A percentile compares a stretch with the other conserved stretches of the same genome.
These are phyloP conservation scores for Torymus aiolomorphi DNA, from an alignment of 2,888 invertebrate genomes.

Conservation along the genomic window DNA sequence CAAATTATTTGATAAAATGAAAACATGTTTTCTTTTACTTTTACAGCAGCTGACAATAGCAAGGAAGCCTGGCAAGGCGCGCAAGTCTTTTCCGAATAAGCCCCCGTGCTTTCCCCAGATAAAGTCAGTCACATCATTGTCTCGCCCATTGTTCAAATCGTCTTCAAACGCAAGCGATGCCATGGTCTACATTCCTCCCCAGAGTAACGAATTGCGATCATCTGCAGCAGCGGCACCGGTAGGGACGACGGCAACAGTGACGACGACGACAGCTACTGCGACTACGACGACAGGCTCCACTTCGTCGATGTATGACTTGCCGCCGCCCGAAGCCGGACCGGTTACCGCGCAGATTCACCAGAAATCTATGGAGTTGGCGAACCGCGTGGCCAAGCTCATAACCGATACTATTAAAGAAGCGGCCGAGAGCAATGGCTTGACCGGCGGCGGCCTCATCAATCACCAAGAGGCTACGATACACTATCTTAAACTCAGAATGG, in stretches of 20 bases:
- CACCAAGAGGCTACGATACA: slow-evolving; percentile 79
- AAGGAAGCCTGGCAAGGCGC: slow-evolving; percentile 70
- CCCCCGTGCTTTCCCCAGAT: slow-evolving; percentile 62
- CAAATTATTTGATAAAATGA: not conserved
- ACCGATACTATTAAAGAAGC: slow-evolving; percentile 69
- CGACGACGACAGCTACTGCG: too few relatives aligned
- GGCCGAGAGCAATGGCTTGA: slow-evolving; percentile 56
- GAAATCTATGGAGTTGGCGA: slow-evolving; percentile 68
- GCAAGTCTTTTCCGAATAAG: slow-evolving; percentile 74
- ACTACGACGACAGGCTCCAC: too few relatives aligned
- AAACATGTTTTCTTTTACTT: too few relatives aligned
- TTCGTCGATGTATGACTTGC: slow-evolving; percentile 59
- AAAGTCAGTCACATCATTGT: slow-evolving; percentile 54
- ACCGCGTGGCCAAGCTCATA: slow-evolving; percentile 70
- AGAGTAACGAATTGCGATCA: slow-evolving; percentile 33
- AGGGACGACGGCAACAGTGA: too few relatives aligned
- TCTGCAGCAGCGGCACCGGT: too few relatives aligned
- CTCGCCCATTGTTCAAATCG: slow-evolving; percentile 53
- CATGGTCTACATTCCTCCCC: slow-evolving; percentile 62
- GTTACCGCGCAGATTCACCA: slow-evolving; percentile 68
- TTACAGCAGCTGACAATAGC: slow-evolving; percentile 42
- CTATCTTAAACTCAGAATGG: slow-evolving; percentile 82
- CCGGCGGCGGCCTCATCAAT: slow-evolving; percentile 61
- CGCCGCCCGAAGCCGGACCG: slow-evolving; percentile 73
- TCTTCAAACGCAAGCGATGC: slow-evolving; percentile 60